These are phyloP conservation scores for Oreotrochilus melanogaster DNA, from an alignment of 2,113 vertebrate genomes.

Conservation along the genomic window DNA sequence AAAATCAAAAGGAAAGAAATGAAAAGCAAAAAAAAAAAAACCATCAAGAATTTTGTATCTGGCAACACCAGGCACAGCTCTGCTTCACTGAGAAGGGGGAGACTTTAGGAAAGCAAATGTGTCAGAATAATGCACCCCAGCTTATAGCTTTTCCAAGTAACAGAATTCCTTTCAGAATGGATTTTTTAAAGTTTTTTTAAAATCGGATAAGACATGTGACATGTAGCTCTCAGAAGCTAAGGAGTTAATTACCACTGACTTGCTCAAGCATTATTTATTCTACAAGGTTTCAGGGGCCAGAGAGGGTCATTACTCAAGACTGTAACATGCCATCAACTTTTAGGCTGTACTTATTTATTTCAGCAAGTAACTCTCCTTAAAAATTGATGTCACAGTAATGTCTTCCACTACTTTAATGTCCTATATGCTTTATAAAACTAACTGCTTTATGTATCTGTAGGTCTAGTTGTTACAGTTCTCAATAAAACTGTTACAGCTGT, in stretches of 20 bases:
- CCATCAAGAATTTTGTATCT: not conserved
- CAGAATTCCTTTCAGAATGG: not conserved
- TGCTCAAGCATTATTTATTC: constrained; percentile 50
- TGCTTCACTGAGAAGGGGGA: not conserved
- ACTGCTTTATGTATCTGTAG: constrained; percentile 53
- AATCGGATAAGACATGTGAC: not conserved
- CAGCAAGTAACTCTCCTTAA: constrained; percentile 57
- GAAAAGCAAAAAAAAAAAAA: constrained; percentile 52
- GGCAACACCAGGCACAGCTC: not conserved
- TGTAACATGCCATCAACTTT: constrained; percentile 54
- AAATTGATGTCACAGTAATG: constrained; percentile 59
- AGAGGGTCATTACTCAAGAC: constrained; percentile 41
- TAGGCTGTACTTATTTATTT: constrained; percentile 57
- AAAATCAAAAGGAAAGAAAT: not conserved
- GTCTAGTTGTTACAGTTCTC: constrained; percentile 44
- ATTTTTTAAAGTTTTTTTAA: not conserved
- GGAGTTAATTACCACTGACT: constrained; percentile 41
- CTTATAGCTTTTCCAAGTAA: not conserved
- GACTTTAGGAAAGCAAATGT: not conserved
- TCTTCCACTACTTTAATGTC: constrained; percentile 57
- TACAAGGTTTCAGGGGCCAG: constrained; percentile 28
- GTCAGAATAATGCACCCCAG: not conserved
- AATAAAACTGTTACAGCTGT: constrained; percentile 62
- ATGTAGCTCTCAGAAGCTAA: constrained; percentile 2
- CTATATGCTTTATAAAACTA: constrained; percentile 66